A percentile compares a stretch with the other conserved stretches of the same genome.
Evolutionary conservation across 2,113 vertebrate genomes (phyloP).

Genomic region (Mastomys natalensis): DNA sequence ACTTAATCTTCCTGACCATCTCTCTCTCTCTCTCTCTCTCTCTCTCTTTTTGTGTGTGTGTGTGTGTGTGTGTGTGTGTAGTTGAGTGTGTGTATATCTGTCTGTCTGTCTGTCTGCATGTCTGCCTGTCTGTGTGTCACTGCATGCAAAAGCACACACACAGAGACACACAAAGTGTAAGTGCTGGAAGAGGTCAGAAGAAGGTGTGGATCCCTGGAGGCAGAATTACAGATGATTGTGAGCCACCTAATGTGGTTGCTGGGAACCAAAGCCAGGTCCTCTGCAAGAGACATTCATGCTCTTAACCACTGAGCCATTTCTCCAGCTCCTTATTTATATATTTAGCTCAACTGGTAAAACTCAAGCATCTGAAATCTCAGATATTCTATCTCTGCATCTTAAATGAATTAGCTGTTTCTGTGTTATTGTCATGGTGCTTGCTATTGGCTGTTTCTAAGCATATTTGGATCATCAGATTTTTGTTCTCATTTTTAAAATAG

Average conservation of each 20-base stretch:
- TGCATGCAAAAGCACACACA: too few relatives aligned
- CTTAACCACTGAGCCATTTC: not conserved
- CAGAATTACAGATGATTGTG: not conserved
- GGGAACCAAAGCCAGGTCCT: not conserved
- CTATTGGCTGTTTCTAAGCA: not conserved
- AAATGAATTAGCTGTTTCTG: not conserved
- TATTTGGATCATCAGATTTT: not conserved
- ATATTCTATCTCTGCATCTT: not conserved
- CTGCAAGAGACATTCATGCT: not conserved
- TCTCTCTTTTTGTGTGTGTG: too few relatives aligned
- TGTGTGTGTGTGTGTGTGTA: not conserved
- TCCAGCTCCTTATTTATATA: not conserved
- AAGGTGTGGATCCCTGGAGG: not conserved
- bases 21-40: too few relatives aligned
- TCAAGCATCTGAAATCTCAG: not conserved
- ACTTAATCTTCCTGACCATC: not conserved
- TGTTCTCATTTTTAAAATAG: constrained; percentile 22
- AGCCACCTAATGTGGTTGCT: not conserved
- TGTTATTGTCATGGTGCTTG: not conserved
- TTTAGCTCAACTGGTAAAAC: not conserved
- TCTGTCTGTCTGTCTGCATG: not conserved
- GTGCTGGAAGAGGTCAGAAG: not conserved
- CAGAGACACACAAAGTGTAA: not conserved
- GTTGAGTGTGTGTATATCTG: not conserved
- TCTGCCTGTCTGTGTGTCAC: not conserved